A percentile compares a stretch with the other conserved stretches of the same genome.
Evolutionary conservation across 2,797 vertebrate genomes (phyloP).

Genomic region (Mico argentatus): DNA sequence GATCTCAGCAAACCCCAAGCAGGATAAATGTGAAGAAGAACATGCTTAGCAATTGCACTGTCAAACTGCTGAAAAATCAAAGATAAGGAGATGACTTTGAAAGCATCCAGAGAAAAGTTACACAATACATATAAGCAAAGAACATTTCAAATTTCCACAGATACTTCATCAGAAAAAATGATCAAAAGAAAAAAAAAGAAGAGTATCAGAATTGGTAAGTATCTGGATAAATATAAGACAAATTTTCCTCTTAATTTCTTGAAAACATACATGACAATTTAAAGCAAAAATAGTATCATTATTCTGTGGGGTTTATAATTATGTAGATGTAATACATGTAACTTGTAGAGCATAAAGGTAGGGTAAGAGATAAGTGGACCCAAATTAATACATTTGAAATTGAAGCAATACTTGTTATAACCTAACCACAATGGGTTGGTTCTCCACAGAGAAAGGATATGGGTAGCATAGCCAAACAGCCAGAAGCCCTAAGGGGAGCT

Average conservation of each 20-base stretch:
- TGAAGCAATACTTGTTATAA: background rate
- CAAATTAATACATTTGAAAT: background rate
- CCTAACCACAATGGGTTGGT: background rate
- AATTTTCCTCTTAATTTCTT: slow-evolving; percentile 40
- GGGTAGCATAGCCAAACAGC: background rate
- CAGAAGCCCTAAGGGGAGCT: background rate
- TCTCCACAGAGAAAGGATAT: background rate
- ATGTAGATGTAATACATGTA: background rate
- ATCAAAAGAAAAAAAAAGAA: background rate
- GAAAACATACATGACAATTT: slow-evolving; percentile 37
- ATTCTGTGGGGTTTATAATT: slow-evolving; percentile 18
- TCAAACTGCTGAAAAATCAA: slow-evolving; percentile 33
- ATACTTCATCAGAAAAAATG: background rate
- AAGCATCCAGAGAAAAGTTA: background rate
- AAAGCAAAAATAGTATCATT: slow-evolving; percentile 34
- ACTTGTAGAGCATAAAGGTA: slow-evolving; percentile 11
- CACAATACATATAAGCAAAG: background rate
- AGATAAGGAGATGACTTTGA: background rate
- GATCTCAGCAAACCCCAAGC: background rate
- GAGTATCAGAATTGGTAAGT: slow-evolving; percentile 9
- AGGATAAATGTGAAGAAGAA: slow-evolving; percentile 4
- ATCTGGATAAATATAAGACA: background rate
- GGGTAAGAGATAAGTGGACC: background rate
- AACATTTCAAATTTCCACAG: background rate
- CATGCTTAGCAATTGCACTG: background rate